Conservation (phyloP, 2,113 vertebrate species). For the Dasyornis broadbenti region DNA sequence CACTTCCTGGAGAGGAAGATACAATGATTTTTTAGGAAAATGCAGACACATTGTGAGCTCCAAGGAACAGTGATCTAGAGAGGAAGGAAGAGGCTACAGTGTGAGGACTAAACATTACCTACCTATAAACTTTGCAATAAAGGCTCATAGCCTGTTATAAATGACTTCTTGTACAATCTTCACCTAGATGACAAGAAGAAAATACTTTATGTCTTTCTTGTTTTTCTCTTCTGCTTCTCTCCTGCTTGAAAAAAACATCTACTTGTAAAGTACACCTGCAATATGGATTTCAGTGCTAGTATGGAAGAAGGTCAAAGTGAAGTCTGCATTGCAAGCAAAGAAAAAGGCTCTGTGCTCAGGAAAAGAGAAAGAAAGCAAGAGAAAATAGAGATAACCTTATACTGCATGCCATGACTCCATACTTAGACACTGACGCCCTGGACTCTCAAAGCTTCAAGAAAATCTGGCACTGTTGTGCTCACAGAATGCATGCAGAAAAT, state of each 20-base stretch:
- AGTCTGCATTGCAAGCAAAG: background rate
- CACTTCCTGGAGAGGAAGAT: constrained; percentile 56
- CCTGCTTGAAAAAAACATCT: background rate
- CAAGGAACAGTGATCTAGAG: background rate
- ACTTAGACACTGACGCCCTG: background rate
- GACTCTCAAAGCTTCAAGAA: background rate
- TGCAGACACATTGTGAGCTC: constrained; percentile 36
- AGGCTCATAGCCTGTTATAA: constrained; percentile 4
- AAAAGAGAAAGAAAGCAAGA: background rate
- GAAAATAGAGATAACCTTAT: background rate
- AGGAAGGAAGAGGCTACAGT: constrained; percentile 30
- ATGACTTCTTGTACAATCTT: background rate
- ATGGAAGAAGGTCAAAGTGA: background rate
- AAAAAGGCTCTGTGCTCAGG: background rate
- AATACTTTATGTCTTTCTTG: background rate
- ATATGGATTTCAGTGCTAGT: background rate
- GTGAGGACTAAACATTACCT: constrained; percentile 35
- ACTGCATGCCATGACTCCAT: background rate
- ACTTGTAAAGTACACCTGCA: background rate
- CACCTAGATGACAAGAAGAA: background rate
- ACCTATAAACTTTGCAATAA: constrained; percentile 13
- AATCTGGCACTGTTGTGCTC: background rate
- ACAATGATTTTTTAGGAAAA: constrained; percentile 57
- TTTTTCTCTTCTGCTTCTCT: constrained; percentile 1
- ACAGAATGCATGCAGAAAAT: background rate